Evolutionary conservation across 2,113 vertebrate species (phyloP).

Genomic region (Ailurus styani): DNA sequence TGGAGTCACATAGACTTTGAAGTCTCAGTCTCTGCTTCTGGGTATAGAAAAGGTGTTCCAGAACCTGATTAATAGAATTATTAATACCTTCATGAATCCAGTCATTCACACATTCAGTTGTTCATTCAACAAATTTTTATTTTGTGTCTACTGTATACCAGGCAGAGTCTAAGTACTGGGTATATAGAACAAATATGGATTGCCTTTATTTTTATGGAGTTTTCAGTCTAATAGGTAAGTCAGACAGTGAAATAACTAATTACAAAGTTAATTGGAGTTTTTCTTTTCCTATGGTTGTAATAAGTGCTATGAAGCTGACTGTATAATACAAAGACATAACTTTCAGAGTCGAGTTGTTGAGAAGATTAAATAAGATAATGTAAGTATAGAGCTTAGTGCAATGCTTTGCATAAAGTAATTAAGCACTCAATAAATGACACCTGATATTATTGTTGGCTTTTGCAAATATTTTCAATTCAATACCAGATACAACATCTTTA

Average conservation of each 20-base stretch:
- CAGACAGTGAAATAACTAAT: constrained; percentile 21
- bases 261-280: neutral
- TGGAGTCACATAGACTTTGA: neutral
- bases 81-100: neutral
- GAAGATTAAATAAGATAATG: neutral
- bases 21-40: neutral
- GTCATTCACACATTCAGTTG: neutral
- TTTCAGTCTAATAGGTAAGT: constrained; percentile 14
- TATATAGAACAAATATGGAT: neutral
- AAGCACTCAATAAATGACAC: neutral
- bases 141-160: neutral
- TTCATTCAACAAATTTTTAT: constrained; percentile 22
- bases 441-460: neutral
- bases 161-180: neutral
- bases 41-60: neutral
- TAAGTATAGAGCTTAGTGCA: neutral
- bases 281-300: neutral
- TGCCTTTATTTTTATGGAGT: neutral
- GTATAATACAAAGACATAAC: neutral
- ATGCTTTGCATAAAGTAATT: neutral
- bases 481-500: neutral
- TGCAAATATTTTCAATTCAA: neutral
- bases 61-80: constrained; percentile 4
- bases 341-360: constrained; percentile 15
- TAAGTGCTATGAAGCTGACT: neutral